Evolutionary conservation across 2,888 invertebrate genomes (phyloP).

Genomic region (Caenorhabditis zanzibari): DNA sequence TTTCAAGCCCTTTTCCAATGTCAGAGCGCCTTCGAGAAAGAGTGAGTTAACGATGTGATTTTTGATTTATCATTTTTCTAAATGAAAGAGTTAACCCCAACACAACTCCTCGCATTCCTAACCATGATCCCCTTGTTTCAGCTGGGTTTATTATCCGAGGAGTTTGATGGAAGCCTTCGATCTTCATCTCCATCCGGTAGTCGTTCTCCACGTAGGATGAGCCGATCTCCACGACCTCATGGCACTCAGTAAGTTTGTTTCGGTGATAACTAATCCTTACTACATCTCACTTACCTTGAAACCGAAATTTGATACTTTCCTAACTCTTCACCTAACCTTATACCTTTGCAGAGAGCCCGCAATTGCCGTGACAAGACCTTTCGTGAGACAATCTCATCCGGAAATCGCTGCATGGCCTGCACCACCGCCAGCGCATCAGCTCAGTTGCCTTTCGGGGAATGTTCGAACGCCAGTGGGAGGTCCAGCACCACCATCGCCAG

Average conservation of each 20-base stretch:
- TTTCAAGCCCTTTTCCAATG: conserved; percentile 53
- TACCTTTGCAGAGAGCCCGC: conserved; percentile 60
- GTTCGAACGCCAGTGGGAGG: conserved; percentile 66
- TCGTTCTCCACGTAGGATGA: conserved; percentile 68
- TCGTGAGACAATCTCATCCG: conserved; percentile 78
- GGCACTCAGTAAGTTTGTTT: conserved; percentile 53
- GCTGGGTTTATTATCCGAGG: conserved; percentile 72
- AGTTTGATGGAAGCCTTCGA: conserved; percentile 70
- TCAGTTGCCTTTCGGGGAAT: conserved; percentile 66
- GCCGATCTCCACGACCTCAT: conserved; percentile 66
- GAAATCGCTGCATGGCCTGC: conserved; percentile 83
- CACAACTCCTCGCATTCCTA: neutral
- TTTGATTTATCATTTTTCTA: neutral
- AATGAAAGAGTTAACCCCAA: too few species aligned
- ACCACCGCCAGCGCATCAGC: conserved; percentile 73
- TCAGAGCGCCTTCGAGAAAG: conserved; percentile 66
- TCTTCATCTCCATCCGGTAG: conserved; percentile 65
- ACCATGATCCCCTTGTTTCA: conserved; percentile 31
- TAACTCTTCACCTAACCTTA: neutral
- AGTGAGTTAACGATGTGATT: conserved; percentile 35
- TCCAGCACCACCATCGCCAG: conserved; percentile 66
- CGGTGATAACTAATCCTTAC: neutral
- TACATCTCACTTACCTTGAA: conserved; percentile 10
- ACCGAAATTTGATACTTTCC: conserved; percentile 23
- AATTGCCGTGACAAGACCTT: conserved; percentile 65